Base-by-base conservation (phyloP, 2,113 vertebrate species). In the Uria lomvia region DNA sequence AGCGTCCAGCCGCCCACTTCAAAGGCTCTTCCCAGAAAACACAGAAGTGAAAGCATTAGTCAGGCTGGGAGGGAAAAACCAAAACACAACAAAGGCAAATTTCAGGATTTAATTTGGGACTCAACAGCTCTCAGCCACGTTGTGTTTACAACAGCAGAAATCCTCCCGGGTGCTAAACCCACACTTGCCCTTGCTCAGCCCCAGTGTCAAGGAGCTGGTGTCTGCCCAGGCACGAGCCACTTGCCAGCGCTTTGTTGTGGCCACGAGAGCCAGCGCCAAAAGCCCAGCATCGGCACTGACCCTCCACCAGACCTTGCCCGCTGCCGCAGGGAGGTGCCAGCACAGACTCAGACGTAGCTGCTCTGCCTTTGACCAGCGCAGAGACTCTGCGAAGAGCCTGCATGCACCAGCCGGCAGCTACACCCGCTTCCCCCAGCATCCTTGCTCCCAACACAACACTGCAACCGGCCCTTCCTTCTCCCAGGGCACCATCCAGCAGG, bases 181-280 rank as follows among this genome's bases (percentile, higher is more conserved):
- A 38, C 62, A 5, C 49, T 9, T 70, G 70, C 56, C 43, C 63
- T 65, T 45, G 50, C 56, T 80, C 62, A 70, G 68, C 42, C 34
- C 42, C 27, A 14, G 38, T 0, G 0, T 11, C 38, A 22, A 38
- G 27, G 45, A 29, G 62, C 36, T 34, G 56, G 10, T 16, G 49
- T 12, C 77, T 71, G 70, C 63, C 49, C 56, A 26, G 56, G 50
- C 63, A 65, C 9, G 1, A 86, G 68, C 38, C 75, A 26, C 68
- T 30, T 5, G 1, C 68, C 59, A 67, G 70, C 1, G 0, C 55
- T 60, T 40, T 42, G 83, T 60, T 24, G 4, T 1, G 0, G 42
- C 77, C 5, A 1, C 26, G 47, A 63, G 5, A 63, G 22, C 36
- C 2, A 1, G 56, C 2, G 6, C 55, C 8, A 1, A 12, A 21